Evolutionary conservation across 1,140 invertebrate genomes (phyloP), one percentile per base, ranked within the genome.

Genomic region (Venturia canescens): DNA sequence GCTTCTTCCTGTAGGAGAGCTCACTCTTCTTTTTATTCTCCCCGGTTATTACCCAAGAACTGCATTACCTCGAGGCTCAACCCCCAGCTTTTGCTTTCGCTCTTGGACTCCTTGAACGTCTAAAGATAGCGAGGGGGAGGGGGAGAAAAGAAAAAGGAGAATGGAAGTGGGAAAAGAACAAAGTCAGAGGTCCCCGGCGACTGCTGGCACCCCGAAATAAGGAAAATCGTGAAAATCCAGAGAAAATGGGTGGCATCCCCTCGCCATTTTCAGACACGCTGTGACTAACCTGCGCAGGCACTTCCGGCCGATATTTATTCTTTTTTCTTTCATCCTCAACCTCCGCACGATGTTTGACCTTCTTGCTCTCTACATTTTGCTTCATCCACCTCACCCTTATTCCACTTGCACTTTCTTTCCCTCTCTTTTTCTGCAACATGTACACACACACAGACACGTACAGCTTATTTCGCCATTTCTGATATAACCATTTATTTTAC

Each of bases 41-140:
- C 57, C 48, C 69, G 78, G 78, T 79, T 79, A 79, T 79, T 79
- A 72, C 78, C 78, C 44, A 79, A 63, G 78, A 79, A 79, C 78
- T 79, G 69, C 69, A 79, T 71, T 72, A 79, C 78, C 44, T 57
- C 27, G 67, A 23, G 66, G 48, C 23, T 69, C 71, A 44, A 16
- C 29, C 29, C 27, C 66, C 15, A 18, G 13, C 66, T 69, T 69
- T 69, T 69, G 27, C 66, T 69, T 69, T 69, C n/a, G 29, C 66
- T 60, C 57, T 77, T 6, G 75, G 21, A n/a, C 18, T n/a, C 75
- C 57, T 66, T 63, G 66, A 77, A 34, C 63, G 75, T 66, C 75
- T 29, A 29, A 53, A 76, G 53, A 60, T 6, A 31, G n/a, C n/a
- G 15, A 26, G 74, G 11, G 27, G 34, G 71, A 74, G 71, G 13